These are phyloP conservation scores for Lampris incognitus DNA, from an alignment of 2,113 vertebrate genomes.

Conservation along the genomic window DNA sequence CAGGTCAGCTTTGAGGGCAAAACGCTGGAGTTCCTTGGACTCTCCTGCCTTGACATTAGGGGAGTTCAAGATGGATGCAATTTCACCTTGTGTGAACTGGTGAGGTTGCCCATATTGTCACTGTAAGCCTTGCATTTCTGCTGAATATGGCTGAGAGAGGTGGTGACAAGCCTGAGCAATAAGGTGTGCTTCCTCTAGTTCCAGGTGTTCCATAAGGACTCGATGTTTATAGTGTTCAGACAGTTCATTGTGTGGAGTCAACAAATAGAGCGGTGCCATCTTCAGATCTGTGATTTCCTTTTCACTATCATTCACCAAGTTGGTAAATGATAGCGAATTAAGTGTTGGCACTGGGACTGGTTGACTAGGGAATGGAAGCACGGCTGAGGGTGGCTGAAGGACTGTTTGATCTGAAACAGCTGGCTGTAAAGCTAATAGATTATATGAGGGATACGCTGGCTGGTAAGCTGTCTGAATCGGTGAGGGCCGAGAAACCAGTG, in stretches of 20 bases:
- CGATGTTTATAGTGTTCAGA: conserved; percentile 18
- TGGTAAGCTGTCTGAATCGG: too few species aligned
- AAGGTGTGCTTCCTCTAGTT: not conserved
- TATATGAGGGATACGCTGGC: too few species aligned
- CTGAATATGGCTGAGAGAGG: conserved; percentile 3
- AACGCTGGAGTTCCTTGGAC: not conserved
- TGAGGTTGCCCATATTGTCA: conserved; percentile 49
- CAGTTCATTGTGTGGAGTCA: not conserved
- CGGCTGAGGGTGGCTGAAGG: too few species aligned
- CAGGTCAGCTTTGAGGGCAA: not conserved
- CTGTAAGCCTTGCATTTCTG: conserved; percentile 31
- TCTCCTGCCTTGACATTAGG: not conserved
- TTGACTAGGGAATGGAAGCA: too few species aligned
- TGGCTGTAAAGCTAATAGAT: too few species aligned
- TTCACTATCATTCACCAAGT: not conserved
- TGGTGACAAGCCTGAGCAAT: conserved; percentile 16
- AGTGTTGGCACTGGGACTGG: too few species aligned
- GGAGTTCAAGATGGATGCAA: conserved; percentile 6
- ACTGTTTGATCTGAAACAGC: too few species aligned
- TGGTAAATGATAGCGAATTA: too few species aligned
- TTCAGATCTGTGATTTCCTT: conserved; percentile 23
- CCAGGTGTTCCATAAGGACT: conserved; percentile 1
- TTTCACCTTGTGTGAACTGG: conserved; percentile 46
- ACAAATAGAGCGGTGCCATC: conserved; percentile 10
- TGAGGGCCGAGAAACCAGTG: too few species aligned